phyloP scores from a whole-genome alignment of 2,797 vertebrate genomes.

The Gallirallus australis region DNA sequence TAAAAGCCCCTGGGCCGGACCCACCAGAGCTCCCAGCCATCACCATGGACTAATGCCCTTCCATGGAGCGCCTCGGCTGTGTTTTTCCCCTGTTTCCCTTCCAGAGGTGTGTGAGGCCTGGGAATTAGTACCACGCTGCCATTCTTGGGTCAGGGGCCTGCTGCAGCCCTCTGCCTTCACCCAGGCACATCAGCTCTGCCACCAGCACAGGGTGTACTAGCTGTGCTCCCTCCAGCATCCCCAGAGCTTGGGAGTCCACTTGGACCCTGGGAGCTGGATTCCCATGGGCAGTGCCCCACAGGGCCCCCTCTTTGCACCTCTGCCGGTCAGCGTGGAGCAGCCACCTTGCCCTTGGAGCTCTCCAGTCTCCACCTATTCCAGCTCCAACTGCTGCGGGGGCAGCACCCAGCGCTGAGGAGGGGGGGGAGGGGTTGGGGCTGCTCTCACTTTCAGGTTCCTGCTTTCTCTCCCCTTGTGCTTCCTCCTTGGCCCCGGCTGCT shows the following conservation, averaged over 20 bases:
- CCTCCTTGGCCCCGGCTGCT: not conserved
- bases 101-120: not conserved
- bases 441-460: not conserved
- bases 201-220: fast-evolving
- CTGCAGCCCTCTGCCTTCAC: not conserved
- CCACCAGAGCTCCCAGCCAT: fast-evolving
- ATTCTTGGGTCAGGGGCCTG: not conserved
- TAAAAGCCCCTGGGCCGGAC: not conserved
- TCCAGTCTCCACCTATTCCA: not conserved
- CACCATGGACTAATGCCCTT: fast-evolving
- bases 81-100: not conserved
- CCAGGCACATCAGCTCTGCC: not conserved
- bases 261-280: fast-evolving
- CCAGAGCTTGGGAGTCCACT: not conserved
- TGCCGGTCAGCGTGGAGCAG: not conserved
- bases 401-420: fast-evolving
- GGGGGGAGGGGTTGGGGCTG: fast-evolving
- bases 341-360: not conserved
- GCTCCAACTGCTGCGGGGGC: fast-evolving
- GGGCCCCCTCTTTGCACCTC: fast-evolving
- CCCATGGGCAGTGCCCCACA: not conserved
- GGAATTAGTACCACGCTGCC: not conserved
- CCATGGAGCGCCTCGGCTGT: fast-evolving
- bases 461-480: not conserved
- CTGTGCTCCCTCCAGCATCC: fast-evolving